phyloP scores from a whole-genome alignment of 2,888 invertebrate species.

The Agelastica alni region DNA sequence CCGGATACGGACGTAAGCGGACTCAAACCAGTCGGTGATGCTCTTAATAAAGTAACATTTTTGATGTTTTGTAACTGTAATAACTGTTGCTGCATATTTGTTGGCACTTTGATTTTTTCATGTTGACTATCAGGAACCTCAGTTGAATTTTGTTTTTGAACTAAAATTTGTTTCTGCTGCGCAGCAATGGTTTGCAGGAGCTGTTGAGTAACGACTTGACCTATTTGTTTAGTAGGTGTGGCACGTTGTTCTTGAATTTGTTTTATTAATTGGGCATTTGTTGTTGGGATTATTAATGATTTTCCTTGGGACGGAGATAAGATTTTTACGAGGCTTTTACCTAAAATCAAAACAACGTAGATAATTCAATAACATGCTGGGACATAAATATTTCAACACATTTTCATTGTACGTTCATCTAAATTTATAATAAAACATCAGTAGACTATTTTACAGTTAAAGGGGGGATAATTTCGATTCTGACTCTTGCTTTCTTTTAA shows the following conservation, averaged over 20 bases:
- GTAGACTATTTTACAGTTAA: too few relatives aligned
- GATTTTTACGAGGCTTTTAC: constrained; percentile 54
- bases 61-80: constrained; percentile 53
- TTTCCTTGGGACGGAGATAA: constrained; percentile 54
- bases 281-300: constrained; percentile 58
- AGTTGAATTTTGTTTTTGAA: constrained; percentile 37
- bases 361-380: too few relatives aligned
- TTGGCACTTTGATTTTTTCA: constrained; percentile 32
- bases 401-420: too few relatives aligned
- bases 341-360: constrained; percentile 26
- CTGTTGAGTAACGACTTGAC: constrained; percentile 49
- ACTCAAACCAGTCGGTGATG: constrained; percentile 31
- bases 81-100: constrained; percentile 48
- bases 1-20: constrained; percentile 28
- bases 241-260: constrained; percentile 43
- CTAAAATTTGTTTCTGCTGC: constrained; percentile 47
- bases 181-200: constrained; percentile 48
- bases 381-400: too few relatives aligned
- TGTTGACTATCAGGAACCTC: constrained; percentile 21
- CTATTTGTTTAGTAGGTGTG: constrained; percentile 39
- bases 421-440: too few relatives aligned
- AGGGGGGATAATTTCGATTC: too few relatives aligned
- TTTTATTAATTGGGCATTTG: constrained; percentile 50
- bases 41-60: constrained; percentile 52
- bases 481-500: too few relatives aligned